These are phyloP conservation scores for Bostrychus sinensis DNA, from an alignment of 2,113 vertebrate species.

Conservation along the genomic window DNA sequence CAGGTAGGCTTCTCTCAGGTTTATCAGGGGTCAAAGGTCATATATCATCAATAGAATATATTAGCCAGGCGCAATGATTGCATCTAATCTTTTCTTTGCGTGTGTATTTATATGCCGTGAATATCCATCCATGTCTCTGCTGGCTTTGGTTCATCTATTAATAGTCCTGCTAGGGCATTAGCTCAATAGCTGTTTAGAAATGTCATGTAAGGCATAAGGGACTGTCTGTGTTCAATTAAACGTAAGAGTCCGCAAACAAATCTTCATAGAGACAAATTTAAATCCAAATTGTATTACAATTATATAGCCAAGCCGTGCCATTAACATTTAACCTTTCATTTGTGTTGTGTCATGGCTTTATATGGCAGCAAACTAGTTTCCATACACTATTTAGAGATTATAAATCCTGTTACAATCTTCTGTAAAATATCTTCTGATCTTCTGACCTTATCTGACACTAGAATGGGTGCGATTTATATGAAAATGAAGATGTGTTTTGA, in stretches of 20 bases:
- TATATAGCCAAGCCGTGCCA: too few species aligned
- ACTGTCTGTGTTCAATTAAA: slow-evolving; percentile 54
- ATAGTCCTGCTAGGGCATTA: slow-evolving; percentile 64
- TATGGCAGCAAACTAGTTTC: too few species aligned
- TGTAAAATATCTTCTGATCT: too few species aligned
- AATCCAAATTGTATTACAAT: background rate
- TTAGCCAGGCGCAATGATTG: slow-evolving; percentile 1
- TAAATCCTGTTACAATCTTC: too few species aligned
- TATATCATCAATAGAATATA: background rate
- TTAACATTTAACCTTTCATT: too few species aligned
- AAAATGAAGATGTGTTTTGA: too few species aligned
- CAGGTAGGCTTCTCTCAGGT: slow-evolving; percentile 70
- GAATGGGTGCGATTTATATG: too few species aligned
- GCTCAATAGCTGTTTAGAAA: slow-evolving; percentile 54
- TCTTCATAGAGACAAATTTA: background rate
- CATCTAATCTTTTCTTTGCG: slow-evolving; percentile 16
- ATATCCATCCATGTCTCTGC: slow-evolving; percentile 35
- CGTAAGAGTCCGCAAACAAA: slow-evolving; percentile 49
- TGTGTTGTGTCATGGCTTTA: too few species aligned
- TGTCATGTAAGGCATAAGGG: slow-evolving; percentile 57
- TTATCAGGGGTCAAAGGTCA: slow-evolving; percentile 41
- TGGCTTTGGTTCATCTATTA: slow-evolving; percentile 67
- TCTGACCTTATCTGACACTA: too few species aligned
- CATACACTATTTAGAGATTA: too few species aligned
- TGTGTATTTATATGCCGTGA: slow-evolving; percentile 14